These are phyloP conservation scores for cattle (Bos taurus) DNA, from an alignment of 2,113 vertebrate genomes.

Conservation along the genomic window DNA sequence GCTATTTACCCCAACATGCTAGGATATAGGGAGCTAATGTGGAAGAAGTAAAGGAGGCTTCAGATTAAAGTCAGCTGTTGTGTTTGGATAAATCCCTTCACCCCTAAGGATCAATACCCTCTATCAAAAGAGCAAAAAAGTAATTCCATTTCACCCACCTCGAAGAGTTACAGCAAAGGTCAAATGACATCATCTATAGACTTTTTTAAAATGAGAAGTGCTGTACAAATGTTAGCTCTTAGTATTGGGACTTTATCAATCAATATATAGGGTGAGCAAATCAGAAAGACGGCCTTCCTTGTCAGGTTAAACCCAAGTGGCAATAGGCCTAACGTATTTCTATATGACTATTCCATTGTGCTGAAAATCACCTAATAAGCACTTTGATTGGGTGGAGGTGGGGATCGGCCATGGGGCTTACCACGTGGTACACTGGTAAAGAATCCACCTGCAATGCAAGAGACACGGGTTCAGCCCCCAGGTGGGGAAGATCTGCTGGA, in stretches of 20 bases:
- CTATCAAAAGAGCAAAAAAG: not conserved
- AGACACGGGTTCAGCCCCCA: not conserved
- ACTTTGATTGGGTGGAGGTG: not conserved
- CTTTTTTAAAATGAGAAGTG: not conserved
- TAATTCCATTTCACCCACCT: not conserved
- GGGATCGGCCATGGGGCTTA: not conserved
- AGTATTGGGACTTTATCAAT: not conserved
- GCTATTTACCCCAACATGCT: not conserved
- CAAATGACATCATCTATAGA: not conserved
- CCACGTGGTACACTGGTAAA: not conserved
- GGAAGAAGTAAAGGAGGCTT: no score
- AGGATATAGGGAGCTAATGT: rapidly evolving
- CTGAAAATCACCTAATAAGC: not conserved
- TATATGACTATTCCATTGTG: not conserved
- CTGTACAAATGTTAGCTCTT: not conserved
- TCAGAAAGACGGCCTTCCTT: not conserved
- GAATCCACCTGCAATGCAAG: not conserved
- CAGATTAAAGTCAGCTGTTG: no score
- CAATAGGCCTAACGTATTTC: not conserved
- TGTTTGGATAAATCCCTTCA: not conserved
- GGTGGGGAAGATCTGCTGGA: not conserved
- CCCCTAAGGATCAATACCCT: not conserved
- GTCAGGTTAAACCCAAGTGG: not conserved
- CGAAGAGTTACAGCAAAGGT: not conserved
- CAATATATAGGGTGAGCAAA: not conserved